Evolutionary conservation across 2,797 vertebrate genomes (phyloP).

Genomic region (Pteropus rufus): DNA sequence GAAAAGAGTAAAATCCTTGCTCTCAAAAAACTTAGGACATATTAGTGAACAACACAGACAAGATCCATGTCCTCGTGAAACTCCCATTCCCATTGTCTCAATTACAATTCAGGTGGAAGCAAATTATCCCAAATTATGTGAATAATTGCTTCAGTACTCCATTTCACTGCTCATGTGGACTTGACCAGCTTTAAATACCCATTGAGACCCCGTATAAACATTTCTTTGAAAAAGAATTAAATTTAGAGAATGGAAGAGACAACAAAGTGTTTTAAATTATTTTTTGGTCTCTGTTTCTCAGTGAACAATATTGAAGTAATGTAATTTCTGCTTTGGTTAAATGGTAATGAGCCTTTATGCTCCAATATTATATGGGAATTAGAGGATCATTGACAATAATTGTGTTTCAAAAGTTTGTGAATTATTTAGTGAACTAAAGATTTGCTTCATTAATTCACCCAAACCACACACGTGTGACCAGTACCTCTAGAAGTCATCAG

Average conservation of each 20-base stretch:
- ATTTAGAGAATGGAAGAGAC: slow-evolving; percentile 10
- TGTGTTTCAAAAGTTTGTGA: slow-evolving; percentile 11
- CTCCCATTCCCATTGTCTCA: background rate
- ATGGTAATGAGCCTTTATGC: slow-evolving; percentile 38
- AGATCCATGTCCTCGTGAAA: background rate
- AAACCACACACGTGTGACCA: background rate
- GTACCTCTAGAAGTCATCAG: background rate
- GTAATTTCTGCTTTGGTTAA: slow-evolving; percentile 49
- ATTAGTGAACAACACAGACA: background rate
- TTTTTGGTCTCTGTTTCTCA: slow-evolving; percentile 40
- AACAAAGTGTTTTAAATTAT: slow-evolving; percentile 11
- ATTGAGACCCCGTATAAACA: slow-evolving; percentile 7
- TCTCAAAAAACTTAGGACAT: background rate
- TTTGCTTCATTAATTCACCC: slow-evolving; percentile 27
- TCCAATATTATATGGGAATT: slow-evolving; percentile 27
- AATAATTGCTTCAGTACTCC: slow-evolving; percentile 22
- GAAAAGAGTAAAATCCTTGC: background rate
- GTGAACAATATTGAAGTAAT: background rate
- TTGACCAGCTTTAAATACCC: background rate
- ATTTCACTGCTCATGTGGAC: background rate
- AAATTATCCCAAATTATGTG: slow-evolving; percentile 50
- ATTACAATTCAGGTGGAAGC: slow-evolving; percentile 47
- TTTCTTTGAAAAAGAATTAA: slow-evolving; percentile 31
- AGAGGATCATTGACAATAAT: background rate
- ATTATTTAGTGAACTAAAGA: slow-evolving; percentile 48